A percentile compares a stretch with the other conserved stretches of the same genome.
Conservation (phyloP, 2,113 vertebrate species). For the Ia io region DNA sequence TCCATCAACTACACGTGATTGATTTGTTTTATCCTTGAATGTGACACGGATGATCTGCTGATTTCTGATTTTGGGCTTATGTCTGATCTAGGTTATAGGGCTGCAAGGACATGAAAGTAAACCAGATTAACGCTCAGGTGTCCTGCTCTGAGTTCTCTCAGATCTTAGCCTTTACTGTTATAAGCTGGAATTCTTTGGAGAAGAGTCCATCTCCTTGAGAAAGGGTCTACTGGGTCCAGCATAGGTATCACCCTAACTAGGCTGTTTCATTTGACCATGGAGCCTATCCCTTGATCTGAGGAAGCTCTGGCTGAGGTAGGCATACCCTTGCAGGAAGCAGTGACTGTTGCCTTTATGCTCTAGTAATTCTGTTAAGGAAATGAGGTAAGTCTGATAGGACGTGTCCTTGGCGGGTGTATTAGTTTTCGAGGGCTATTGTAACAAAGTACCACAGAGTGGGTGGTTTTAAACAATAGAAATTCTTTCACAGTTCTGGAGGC, state of each 20-base stretch:
- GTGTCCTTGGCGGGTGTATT: neutral
- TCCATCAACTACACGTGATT: neutral
- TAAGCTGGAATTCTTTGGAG: neutral
- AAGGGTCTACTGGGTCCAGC: neutral
- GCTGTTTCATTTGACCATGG: neutral
- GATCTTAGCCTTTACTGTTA: neutral
- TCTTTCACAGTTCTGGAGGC: neutral
- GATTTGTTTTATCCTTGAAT: neutral
- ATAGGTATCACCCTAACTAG: neutral
- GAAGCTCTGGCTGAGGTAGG: neutral
- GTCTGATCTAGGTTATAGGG: neutral
- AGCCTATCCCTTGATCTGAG: neutral
- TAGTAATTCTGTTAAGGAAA: conserved; percentile 8
- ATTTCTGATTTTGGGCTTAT: neutral
- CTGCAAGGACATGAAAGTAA: neutral
- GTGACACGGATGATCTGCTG: neutral
- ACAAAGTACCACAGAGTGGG: neutral
- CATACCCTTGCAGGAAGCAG: neutral
- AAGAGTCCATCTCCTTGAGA: neutral
- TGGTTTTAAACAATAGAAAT: neutral
- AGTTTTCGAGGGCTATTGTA: neutral
- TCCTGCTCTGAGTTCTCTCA: neutral
- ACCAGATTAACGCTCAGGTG: neutral
- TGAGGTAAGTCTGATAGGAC: neutral
- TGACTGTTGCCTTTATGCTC: neutral